These are phyloP conservation scores for Diuraphis noxia DNA, from an alignment of 1,140 invertebrate species.

Conservation along the genomic window DNA sequence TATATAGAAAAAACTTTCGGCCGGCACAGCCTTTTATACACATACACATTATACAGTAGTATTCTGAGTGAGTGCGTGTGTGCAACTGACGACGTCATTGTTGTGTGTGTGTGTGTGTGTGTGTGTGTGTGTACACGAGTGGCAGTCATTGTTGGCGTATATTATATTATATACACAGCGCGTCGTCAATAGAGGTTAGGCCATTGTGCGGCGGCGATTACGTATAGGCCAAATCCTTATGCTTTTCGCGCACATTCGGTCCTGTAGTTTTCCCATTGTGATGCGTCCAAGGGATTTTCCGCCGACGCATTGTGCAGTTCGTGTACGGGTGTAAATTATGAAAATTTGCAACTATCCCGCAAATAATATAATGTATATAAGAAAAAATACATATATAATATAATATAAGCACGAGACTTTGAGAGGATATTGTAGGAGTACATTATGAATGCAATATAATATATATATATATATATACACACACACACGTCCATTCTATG, in stretches of 20 bases:
- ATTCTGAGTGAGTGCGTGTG: background rate
- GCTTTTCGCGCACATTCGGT: background rate
- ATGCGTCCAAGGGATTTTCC: background rate
- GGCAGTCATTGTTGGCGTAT: background rate
- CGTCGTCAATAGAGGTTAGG: background rate
- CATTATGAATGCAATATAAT: background rate
- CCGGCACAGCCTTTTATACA: background rate
- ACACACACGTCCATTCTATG: background rate
- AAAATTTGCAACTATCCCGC: slow-evolving; percentile 17
- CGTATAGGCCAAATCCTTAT: slow-evolving; percentile 22
- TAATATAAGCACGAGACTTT: background rate
- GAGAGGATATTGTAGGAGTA: background rate
- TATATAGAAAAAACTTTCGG: background rate
- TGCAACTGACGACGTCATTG: slow-evolving; percentile 2
- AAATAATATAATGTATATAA: background rate
- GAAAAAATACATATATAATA: background rate
- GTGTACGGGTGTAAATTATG: background rate
- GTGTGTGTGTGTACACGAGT: background rate
- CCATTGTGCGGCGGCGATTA: background rate
- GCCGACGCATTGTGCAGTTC: background rate
- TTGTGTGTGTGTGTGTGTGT: background rate
- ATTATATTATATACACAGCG: background rate
- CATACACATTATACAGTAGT: background rate
- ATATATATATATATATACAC: background rate
- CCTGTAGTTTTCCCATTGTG: background rate